A percentile compares a stretch with the other conserved stretches of the same genome.
Evolutionary conservation across 2,113 vertebrate species (phyloP).

Genomic region (Anhinga anhinga): DNA sequence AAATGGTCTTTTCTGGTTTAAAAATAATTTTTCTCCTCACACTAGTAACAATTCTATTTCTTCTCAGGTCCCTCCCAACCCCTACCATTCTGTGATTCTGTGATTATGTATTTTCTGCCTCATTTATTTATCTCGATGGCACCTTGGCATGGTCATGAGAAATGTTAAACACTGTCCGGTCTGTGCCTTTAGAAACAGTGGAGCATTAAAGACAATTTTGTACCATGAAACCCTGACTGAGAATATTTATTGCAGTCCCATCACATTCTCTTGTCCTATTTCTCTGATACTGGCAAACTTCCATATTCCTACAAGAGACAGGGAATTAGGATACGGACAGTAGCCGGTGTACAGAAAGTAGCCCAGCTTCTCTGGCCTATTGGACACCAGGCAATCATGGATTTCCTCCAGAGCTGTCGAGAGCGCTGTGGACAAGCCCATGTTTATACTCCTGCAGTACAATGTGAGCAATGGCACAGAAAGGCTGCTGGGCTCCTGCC

Average conservation of each 20-base stretch:
- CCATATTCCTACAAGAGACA: not conserved
- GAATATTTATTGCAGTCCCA: not conserved
- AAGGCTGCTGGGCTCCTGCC: constrained; percentile 52
- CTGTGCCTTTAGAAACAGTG: not conserved
- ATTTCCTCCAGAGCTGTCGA: constrained; percentile 38
- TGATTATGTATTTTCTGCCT: not conserved
- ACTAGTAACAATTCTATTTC: not conserved
- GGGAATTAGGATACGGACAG: not conserved
- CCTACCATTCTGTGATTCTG: too few species aligned
- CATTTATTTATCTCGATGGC: not conserved
- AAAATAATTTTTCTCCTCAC: not conserved
- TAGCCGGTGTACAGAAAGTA: not conserved
- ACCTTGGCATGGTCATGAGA: not conserved
- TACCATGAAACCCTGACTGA: not conserved
- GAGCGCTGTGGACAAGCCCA: constrained; percentile 4
- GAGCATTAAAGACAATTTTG: not conserved
- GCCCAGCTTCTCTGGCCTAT: not conserved
- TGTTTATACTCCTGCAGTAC: constrained; percentile 58
- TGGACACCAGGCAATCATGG: not conserved
- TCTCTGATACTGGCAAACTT: not conserved
- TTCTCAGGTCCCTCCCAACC: too few species aligned
- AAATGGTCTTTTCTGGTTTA: not conserved
- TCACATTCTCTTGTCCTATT: not conserved
- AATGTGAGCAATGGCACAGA: constrained; percentile 67
- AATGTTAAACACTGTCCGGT: not conserved